These are phyloP conservation scores for Sympetrum striolatum DNA, from an alignment of 2,888 invertebrate genomes.

Conservation along the genomic window DNA sequence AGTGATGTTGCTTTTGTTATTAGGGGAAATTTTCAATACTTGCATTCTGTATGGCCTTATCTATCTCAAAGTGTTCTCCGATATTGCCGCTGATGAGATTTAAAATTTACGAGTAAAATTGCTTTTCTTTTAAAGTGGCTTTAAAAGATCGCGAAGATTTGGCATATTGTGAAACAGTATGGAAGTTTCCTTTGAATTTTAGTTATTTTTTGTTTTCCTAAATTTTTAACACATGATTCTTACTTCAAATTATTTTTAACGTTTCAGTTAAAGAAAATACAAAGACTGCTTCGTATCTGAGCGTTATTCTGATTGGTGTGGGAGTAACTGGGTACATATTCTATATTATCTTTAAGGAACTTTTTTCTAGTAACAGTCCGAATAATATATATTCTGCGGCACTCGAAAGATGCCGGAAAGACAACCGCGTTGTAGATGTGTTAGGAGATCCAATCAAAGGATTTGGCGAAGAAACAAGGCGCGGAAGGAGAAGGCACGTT, in stretches of 20 bases:
- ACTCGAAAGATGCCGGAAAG: slow-evolving; percentile 75
- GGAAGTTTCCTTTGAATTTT: not conserved
- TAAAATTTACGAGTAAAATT: not conserved
- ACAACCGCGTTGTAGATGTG: slow-evolving; percentile 79
- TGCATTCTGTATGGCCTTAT: not conserved
- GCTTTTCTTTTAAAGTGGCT: not conserved
- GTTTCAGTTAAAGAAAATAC: slow-evolving; percentile 84
- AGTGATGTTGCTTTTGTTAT: not conserved
- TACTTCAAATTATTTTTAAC: slow-evolving; percentile 1
- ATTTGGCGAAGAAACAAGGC: slow-evolving; percentile 83
- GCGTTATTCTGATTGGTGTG: slow-evolving; percentile 80
- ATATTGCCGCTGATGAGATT: not conserved
- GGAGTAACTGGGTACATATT: slow-evolving; percentile 83
- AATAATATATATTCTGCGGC: slow-evolving; percentile 84
- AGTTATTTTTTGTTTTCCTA: not conserved
- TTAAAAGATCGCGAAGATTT: not conserved
- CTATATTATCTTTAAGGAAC: slow-evolving; percentile 82
- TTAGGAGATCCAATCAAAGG: slow-evolving; percentile 90
- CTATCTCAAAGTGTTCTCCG: not conserved
- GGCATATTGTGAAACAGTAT: not conserved
- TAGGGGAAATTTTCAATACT: not conserved
- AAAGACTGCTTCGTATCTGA: slow-evolving; percentile 85
- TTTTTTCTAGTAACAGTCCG: slow-evolving; percentile 87
- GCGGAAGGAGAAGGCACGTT: slow-evolving; percentile 84
- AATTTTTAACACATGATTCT: not conserved